Evolutionary conservation across 2,888 invertebrate species (phyloP).

Genomic region (Ophion slaviceki): DNA sequence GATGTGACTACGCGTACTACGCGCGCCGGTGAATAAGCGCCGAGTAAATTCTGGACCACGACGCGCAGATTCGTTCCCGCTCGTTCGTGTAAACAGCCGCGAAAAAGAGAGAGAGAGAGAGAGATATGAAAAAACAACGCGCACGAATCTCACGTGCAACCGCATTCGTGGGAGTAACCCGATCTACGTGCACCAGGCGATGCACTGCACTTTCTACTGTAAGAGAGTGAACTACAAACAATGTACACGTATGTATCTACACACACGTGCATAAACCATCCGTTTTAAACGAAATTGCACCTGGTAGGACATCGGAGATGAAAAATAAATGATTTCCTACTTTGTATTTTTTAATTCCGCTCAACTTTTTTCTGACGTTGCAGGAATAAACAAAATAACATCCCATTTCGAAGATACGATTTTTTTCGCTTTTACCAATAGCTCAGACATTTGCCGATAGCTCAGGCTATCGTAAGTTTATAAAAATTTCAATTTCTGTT

Average conservation of each 20-base stretch:
- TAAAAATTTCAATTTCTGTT: too few species aligned
- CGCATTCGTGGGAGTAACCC: slow-evolving; percentile 58
- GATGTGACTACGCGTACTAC: neutral
- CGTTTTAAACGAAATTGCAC: neutral
- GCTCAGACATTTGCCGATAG: too few species aligned
- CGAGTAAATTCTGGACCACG: neutral
- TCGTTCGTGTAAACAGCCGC: neutral
- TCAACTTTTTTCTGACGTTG: too few species aligned
- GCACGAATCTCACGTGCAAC: slow-evolving; percentile 27
- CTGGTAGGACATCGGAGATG: neutral
- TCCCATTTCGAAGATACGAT: too few species aligned
- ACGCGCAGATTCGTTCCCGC: neutral
- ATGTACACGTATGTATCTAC: neutral
- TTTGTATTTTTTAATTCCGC: too few species aligned
- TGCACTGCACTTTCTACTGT: slow-evolving; percentile 57
- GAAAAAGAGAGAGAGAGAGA: neutral
- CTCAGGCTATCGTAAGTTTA: too few species aligned
- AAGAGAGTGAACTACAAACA: slow-evolving; percentile 1
- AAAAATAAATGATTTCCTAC: neutral
- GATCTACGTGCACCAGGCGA: slow-evolving; percentile 58
- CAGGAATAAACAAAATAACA: too few species aligned
- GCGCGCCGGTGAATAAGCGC: neutral
- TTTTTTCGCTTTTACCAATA: too few species aligned
- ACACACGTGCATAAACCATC: neutral
- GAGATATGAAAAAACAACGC: slow-evolving; percentile 12